These are phyloP conservation scores for Talpa occidentalis DNA, from an alignment of 2,113 vertebrate species.

Conservation along the genomic window DNA sequence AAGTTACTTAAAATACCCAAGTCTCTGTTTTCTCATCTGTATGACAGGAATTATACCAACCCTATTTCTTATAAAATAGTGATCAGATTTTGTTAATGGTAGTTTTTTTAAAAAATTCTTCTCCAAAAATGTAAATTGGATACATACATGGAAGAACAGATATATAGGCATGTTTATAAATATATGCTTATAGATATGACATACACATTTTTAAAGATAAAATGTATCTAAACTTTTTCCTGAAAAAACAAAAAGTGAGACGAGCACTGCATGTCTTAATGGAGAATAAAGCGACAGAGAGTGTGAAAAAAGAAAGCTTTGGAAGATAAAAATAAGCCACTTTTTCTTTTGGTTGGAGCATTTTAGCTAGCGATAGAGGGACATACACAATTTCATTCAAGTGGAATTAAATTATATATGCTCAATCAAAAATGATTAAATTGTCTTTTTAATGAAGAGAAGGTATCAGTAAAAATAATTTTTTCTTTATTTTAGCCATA, in stretches of 20 bases:
- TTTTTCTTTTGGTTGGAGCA: neutral
- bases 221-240: neutral
- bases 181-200: neutral
- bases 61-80: neutral
- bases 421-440: neutral
- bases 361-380: neutral
- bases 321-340: constrained; percentile 4
- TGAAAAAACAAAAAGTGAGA: neutral
- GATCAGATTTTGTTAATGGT: neutral
- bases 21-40: neutral
- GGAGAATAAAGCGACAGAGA: neutral
- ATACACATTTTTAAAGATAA: constrained; percentile 30
- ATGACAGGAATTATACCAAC: neutral
- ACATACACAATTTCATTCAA: neutral
- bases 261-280: neutral
- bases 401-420: neutral
- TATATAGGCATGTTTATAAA: neutral
- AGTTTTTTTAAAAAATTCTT: neutral
- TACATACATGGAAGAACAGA: neutral
- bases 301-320: neutral
- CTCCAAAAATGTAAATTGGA: neutral
- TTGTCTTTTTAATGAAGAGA: neutral
- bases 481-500: constrained; percentile 4
- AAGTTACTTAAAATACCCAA: neutral
- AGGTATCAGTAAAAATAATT: neutral